These are phyloP conservation scores for Holothuria scabra DNA, from an alignment of 53 echinoderm and acorn worm genomes.

Conservation along the genomic window DNA sequence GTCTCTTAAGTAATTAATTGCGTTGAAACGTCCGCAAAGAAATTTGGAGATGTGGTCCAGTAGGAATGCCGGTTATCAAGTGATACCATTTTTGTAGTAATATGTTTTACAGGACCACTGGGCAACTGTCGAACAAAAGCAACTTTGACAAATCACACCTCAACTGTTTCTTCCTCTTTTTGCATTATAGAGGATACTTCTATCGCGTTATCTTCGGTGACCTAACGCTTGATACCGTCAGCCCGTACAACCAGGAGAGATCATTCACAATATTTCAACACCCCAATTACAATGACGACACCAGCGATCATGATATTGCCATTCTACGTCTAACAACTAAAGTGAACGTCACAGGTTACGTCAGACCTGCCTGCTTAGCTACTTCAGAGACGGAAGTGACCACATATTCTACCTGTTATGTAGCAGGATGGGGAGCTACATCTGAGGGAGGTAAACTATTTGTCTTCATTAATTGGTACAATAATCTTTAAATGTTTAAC, in stretches of 20 bases:
- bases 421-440: constrained; percentile 62
- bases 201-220: constrained; percentile 9
- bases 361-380: constrained; percentile 75
- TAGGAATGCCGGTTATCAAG: too few relatives aligned
- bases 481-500: too few relatives aligned
- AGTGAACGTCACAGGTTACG: constrained; percentile 61
- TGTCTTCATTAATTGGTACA: too few relatives aligned
- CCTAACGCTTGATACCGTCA: background rate
- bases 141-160: too few relatives aligned
- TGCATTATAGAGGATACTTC: constrained; percentile 29
- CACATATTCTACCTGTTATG: constrained; percentile 55
- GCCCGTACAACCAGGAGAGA: background rate
- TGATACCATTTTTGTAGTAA: too few relatives aligned
- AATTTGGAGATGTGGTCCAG: too few relatives aligned
- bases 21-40: too few relatives aligned
- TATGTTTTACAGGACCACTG: too few relatives aligned
- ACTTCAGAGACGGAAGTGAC: constrained; percentile 52
- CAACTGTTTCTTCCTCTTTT: background rate
- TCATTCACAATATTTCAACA: constrained; percentile 13
- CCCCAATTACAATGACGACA: constrained; percentile 7
- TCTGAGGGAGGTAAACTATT: constrained; percentile 52
- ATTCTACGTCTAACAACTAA: constrained; percentile 58
- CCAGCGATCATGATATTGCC: constrained; percentile 67
- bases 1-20: too few relatives aligned
- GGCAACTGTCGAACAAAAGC: too few relatives aligned